phyloP scores from a whole-genome alignment of 2,113 vertebrate species.

The Eurypyga helias region DNA sequence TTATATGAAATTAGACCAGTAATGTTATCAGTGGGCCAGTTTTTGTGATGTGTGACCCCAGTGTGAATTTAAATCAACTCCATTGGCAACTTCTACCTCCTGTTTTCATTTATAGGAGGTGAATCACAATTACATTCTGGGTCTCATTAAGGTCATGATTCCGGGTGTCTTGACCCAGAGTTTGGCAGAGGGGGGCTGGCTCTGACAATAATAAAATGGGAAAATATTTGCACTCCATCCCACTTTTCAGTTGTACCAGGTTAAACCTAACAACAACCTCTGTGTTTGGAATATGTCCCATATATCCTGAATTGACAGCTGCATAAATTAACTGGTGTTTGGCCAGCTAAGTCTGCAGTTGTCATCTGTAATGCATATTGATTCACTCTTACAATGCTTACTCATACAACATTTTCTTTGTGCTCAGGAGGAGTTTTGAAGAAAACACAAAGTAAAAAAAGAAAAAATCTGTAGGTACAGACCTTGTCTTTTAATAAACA shows the following conservation, averaged over 20 bases:
- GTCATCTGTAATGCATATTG: background rate
- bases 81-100: background rate
- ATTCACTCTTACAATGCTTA: background rate
- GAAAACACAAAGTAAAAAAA: background rate
- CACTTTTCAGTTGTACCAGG: background rate
- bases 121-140: background rate
- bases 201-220: background rate
- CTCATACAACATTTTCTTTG: background rate
- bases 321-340: constrained; percentile 32
- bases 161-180: background rate
- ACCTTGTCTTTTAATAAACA: background rate
- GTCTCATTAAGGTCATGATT: background rate
- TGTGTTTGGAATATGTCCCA: background rate
- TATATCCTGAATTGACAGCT: background rate
- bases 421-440: background rate
- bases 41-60: background rate
- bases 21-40: background rate
- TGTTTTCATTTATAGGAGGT: background rate
- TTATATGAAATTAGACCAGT: background rate
- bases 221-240: background rate
- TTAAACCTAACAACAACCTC: background rate
- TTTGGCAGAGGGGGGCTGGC: background rate
- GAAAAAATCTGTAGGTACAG: background rate
- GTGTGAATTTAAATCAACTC: background rate
- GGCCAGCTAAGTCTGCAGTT: background rate